Evolutionary conservation across 2,113 vertebrate species (phyloP).

Genomic region (Anolis sagrei): DNA sequence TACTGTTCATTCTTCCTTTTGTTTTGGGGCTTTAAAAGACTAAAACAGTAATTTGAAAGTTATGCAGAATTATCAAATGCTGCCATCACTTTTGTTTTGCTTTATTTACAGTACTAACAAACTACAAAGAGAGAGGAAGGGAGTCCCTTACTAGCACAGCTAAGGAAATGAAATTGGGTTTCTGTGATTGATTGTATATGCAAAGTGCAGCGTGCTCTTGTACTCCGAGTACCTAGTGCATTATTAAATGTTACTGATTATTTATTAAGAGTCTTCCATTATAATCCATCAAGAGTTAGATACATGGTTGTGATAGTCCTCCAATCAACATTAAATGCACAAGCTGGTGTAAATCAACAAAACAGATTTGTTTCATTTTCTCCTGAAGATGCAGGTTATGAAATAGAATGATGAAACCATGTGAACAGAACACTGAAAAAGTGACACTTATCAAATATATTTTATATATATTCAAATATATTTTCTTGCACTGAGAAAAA

Average conservation of each 20-base stretch:
- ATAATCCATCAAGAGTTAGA: conserved; percentile 44
- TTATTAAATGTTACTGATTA: conserved; percentile 28
- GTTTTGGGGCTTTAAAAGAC: conserved; percentile 30
- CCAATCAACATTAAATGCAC: conserved; percentile 30
- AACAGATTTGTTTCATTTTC: conserved; percentile 39
- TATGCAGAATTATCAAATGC: conserved; percentile 38
- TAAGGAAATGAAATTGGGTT: conserved; percentile 21
- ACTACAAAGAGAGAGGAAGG: background rate
- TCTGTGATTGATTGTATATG: conserved; percentile 22
- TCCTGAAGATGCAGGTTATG: conserved; percentile 2
- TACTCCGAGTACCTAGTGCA: conserved; percentile 24
- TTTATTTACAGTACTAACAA: background rate
- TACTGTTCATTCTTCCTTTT: conserved; percentile 54
- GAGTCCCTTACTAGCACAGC: conserved; percentile 1
- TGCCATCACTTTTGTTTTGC: conserved; percentile 18
- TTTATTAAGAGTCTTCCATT: conserved; percentile 15
- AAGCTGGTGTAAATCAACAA: conserved; percentile 7
- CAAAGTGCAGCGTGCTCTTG: conserved; percentile 17
- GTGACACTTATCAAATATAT: conserved; percentile 39
- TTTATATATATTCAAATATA: conserved; percentile 21
- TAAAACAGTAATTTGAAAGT: conserved; percentile 45
- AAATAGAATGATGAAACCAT: conserved; percentile 45
- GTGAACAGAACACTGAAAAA: conserved; percentile 42
- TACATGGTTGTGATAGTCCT: conserved; percentile 40
- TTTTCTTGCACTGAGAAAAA: conserved; percentile 32